These are phyloP conservation scores for Orius laevigatus DNA, from an alignment of 1,140 invertebrate species.

Conservation along the genomic window DNA sequence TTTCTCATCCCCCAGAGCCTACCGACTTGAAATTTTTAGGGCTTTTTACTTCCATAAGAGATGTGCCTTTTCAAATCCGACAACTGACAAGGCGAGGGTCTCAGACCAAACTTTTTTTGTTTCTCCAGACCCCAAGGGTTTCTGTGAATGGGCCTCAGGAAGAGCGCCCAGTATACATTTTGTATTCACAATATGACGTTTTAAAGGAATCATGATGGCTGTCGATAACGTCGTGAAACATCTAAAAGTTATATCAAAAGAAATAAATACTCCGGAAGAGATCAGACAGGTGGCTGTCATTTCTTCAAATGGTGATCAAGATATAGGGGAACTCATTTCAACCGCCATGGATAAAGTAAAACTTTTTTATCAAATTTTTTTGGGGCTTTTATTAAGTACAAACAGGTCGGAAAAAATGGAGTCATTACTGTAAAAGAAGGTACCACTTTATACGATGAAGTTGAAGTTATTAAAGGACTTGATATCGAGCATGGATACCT, in stretches of 20 bases:
- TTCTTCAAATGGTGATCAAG: slow-evolving; percentile 54
- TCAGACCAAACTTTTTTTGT: too few relatives aligned
- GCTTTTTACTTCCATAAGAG: too few relatives aligned
- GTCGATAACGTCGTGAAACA: slow-evolving; percentile 44
- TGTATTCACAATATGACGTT: too few relatives aligned
- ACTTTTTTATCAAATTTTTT: background rate
- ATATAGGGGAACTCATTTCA: slow-evolving; percentile 48
- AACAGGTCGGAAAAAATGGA: slow-evolving; percentile 48
- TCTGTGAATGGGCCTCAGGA: too few relatives aligned
- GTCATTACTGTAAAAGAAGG: slow-evolving; percentile 66
- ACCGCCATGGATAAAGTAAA: slow-evolving; percentile 62
- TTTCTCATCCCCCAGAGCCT: too few relatives aligned
- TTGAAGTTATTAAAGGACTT: slow-evolving; percentile 61
- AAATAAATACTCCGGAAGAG: slow-evolving; percentile 55
- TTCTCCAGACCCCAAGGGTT: too few relatives aligned
- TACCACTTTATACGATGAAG: slow-evolving; percentile 51
- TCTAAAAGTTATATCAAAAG: slow-evolving; percentile 43
- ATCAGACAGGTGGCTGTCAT: slow-evolving; percentile 63
- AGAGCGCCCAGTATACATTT: too few relatives aligned
- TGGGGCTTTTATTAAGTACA: background rate
- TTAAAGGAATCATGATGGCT: slow-evolving; percentile 24
- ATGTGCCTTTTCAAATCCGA: too few relatives aligned
- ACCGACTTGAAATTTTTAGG: too few relatives aligned
- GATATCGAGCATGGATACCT: slow-evolving; percentile 63
- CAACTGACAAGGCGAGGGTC: too few relatives aligned